Evolutionary conservation across 92 coral and sea anemone genomes (phyloP).

Genomic region (Epizoanthus rinbou): DNA sequence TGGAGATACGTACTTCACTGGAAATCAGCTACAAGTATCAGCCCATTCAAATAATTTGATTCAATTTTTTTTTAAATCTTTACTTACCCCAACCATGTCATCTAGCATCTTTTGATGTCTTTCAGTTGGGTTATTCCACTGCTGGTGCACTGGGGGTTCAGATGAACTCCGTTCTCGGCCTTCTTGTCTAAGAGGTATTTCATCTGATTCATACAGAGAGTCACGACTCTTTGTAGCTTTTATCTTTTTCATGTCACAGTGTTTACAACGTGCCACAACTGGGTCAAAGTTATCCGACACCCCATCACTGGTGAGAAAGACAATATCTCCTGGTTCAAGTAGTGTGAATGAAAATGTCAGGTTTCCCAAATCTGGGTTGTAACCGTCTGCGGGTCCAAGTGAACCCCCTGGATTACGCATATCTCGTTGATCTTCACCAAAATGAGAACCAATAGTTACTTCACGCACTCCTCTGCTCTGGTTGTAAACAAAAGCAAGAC

Average conservation of each 20-base stretch:
- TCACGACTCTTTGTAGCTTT: constrained; percentile 63
- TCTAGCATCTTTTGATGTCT: constrained; percentile 66
- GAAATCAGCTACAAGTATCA: no score
- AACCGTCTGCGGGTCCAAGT: constrained; percentile 91
- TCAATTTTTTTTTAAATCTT: not conserved
- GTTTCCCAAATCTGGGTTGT: constrained; percentile 92
- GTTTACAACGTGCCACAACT: constrained; percentile 75
- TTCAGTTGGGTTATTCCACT: constrained; percentile 53
- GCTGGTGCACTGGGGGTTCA: constrained; percentile 30
- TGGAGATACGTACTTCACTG: no score
- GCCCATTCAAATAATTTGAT: not conserved
- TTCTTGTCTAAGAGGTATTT: not conserved
- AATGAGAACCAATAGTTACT: constrained; percentile 94
- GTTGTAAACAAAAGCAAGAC: constrained; percentile 85
- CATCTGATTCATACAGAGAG: constrained; percentile 30
- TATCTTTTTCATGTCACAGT: constrained; percentile 52
- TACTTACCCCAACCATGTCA: constrained; percentile 75
- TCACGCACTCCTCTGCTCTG: constrained; percentile 74
- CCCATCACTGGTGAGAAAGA: constrained; percentile 97
- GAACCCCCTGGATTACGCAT: constrained; percentile 99
- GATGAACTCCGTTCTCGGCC: constrained; percentile 24
- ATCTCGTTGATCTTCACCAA: constrained; percentile 72
- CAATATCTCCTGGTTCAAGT: constrained; percentile 87
- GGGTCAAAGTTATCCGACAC: constrained; percentile 98
- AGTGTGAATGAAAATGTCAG: constrained; percentile 86